Percentiles rank a stretch among this genome's conserved stretches.
These are phyloP conservation scores for Dipus sagitta DNA, from an alignment of 2,797 vertebrate species.

Conservation along the genomic window DNA sequence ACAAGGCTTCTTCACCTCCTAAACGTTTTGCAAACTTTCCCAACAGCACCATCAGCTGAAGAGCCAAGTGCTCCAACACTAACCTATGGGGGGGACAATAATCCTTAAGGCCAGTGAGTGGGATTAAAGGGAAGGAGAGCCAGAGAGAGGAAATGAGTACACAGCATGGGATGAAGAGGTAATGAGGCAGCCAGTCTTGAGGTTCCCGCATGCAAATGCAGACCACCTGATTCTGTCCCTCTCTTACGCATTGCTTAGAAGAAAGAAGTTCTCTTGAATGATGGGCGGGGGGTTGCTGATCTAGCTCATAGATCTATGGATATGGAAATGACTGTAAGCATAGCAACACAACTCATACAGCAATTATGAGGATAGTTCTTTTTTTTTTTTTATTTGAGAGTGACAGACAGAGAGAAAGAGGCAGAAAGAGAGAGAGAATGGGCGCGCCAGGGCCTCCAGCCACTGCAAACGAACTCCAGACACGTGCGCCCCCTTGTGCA, in stretches of 20 bases:
- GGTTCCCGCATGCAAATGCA: conserved; percentile 41
- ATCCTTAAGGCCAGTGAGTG: too few relatives aligned
- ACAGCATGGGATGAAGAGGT: neutral
- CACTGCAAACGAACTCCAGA: too few relatives aligned
- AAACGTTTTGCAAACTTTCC: too few relatives aligned
- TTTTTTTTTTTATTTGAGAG: too few relatives aligned
- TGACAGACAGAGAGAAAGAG: too few relatives aligned
- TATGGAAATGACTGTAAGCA: conserved; percentile 41
- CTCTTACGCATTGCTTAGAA: conserved; percentile 41
- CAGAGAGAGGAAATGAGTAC: neutral
- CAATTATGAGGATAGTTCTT: conserved; percentile 43
- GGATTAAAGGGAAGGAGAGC: neutral
- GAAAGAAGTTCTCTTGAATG: neutral
- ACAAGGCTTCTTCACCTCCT: too few relatives aligned
- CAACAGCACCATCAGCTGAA: too few relatives aligned
- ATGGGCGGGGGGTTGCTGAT: neutral
- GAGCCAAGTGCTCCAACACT: too few relatives aligned
- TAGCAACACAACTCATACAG: neutral
- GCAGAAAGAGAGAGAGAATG: too few relatives aligned
- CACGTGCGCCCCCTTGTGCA: too few relatives aligned
- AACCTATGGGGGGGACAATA: too few relatives aligned
- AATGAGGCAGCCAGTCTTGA: conserved; percentile 21
- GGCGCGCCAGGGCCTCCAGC: too few relatives aligned
- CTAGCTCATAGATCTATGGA: conserved; percentile 27
- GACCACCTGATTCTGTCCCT: conserved; percentile 50